Conservation (phyloP, 1,140 invertebrate species). For the Himalopsyche phryganea region DNA sequence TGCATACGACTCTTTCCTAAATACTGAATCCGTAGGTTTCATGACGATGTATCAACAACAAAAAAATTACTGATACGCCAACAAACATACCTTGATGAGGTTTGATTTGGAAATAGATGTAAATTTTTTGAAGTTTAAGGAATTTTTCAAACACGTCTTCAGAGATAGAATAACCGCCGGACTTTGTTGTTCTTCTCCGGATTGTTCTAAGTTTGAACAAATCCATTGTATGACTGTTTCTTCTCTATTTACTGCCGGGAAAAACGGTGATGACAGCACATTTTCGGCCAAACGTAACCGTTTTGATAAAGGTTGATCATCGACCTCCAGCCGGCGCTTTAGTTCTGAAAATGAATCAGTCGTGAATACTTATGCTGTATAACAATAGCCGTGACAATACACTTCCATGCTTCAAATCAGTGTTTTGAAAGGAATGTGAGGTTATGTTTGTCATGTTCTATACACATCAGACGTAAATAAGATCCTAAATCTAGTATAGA, state of each 20-base stretch:
- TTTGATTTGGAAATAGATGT: slow-evolving; percentile 3
- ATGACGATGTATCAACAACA: too few species aligned
- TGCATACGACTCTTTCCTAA: too few species aligned
- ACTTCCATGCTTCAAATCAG: not conserved
- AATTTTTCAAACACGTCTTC: slow-evolving; percentile 13
- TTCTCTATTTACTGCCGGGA: slow-evolving; percentile 21
- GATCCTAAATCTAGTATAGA: too few species aligned
- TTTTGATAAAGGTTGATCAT: slow-evolving; percentile 20
- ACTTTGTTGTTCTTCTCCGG: not conserved
- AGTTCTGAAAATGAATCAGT: slow-evolving; percentile 15
- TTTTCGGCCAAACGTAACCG: slow-evolving; percentile 26
- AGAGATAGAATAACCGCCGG: not conserved
- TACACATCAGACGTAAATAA: too few species aligned
- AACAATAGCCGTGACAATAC: too few species aligned
- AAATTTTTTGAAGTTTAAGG: slow-evolving; percentile 24
- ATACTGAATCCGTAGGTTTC: too few species aligned
- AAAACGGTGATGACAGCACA: slow-evolving; percentile 21
- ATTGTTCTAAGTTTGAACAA: slow-evolving; percentile 4
- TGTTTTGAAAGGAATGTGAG: too few species aligned
- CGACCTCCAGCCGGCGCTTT: slow-evolving; percentile 19
- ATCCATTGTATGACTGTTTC: slow-evolving; percentile 24
- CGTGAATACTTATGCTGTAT: too few species aligned
- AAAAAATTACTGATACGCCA: too few species aligned
- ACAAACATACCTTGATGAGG: slow-evolving; percentile 17
- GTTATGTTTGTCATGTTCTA: not conserved